These are phyloP conservation scores for Graphium colonna DNA, from an alignment of 2,888 invertebrate genomes.

Conservation along the genomic window DNA sequence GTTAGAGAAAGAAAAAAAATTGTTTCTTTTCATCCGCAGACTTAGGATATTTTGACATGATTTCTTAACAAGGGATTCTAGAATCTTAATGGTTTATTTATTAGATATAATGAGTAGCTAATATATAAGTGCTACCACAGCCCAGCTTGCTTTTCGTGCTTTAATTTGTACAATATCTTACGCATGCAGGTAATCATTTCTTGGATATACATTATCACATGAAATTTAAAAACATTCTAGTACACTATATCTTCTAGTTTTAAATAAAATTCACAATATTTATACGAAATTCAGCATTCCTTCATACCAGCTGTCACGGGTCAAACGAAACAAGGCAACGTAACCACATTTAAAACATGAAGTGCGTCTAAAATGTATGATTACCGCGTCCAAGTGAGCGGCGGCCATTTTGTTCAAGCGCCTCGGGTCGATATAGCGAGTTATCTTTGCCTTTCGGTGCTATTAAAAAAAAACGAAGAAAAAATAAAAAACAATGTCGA, in stretches of 20 bases:
- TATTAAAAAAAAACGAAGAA: conserved; percentile 52
- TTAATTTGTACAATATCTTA: background rate
- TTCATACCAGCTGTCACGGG: conserved; percentile 21
- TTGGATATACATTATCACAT: background rate
- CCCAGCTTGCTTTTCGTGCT: background rate
- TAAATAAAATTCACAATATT: background rate
- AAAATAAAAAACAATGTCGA: conserved; percentile 27
- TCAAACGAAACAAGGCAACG: conserved; percentile 30
- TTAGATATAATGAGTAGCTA: too few species aligned
- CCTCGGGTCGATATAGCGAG: conserved; percentile 72
- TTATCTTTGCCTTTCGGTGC: conserved; percentile 75
- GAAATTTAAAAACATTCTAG: background rate
- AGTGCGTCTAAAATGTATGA: conserved; percentile 44
- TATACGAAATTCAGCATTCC: too few species aligned
- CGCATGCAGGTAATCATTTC: background rate
- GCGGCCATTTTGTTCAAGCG: conserved; percentile 70
- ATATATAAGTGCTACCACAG: background rate
- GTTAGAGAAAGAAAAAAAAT: too few species aligned
- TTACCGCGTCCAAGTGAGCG: conserved; percentile 71
- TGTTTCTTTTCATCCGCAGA: too few species aligned
- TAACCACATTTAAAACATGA: conserved; percentile 46
- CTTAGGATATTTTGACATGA: too few species aligned
- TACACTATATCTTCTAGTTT: background rate
- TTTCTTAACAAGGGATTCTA: too few species aligned
- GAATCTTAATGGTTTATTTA: too few species aligned